Evolutionary conservation across 2,113 vertebrate species (phyloP).

Genomic region (Prunella fulvescens): DNA sequence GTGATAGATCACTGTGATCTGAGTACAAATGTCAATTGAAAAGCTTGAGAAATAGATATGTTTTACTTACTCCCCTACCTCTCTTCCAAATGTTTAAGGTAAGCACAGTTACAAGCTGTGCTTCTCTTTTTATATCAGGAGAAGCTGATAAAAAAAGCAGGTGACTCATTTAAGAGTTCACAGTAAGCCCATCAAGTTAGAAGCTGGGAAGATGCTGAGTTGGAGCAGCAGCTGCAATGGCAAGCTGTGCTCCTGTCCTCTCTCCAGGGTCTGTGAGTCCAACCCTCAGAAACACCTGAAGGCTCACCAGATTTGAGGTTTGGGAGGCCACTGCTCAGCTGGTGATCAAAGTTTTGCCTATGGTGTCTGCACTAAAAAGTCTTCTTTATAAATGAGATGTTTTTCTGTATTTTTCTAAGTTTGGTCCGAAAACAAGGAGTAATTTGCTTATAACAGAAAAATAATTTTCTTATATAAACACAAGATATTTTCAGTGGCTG

Average conservation of each 20-base stretch:
- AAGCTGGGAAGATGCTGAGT: neutral
- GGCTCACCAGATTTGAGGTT: neutral
- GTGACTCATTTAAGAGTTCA: neutral
- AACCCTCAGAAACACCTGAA: neutral
- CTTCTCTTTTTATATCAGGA: neutral
- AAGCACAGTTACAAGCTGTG: neutral
- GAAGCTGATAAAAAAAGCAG: neutral
- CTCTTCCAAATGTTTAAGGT: neutral
- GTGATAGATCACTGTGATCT: neutral
- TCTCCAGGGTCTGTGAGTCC: neutral
- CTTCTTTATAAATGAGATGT: neutral
- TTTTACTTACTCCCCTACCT: neutral
- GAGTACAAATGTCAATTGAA: neutral
- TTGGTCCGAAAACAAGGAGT: neutral
- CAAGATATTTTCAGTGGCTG: neutral
- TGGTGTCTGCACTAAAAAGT: neutral
- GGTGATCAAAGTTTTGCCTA: neutral
- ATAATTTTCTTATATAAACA: neutral
- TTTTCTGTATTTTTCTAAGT: neutral
- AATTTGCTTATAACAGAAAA: neutral
- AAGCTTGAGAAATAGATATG: neutral
- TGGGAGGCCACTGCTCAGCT: neutral
- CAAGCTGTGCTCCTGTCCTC: neutral
- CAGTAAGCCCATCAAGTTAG: neutral
- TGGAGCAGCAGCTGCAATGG: neutral